Evolutionary conservation across 2,113 vertebrate species (phyloP), one percentile per base, ranked within the genome.

Genomic region (Malurus cyaneus): DNA sequence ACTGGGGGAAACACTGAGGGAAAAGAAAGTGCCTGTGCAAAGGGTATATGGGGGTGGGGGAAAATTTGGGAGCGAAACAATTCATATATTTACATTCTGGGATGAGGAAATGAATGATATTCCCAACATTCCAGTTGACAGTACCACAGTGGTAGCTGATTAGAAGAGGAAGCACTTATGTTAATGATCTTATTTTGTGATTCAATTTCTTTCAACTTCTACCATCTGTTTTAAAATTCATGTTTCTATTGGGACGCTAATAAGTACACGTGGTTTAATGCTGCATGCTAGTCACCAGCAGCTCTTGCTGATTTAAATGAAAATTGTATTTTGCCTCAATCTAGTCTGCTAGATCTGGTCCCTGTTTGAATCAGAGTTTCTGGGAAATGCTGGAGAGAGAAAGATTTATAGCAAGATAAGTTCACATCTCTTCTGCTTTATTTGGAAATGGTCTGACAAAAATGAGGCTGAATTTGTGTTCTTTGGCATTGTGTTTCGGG

Each of bases 101-200:
- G 31, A 91, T 79, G 57, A 87, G 73, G 86, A 95, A 95, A 81
- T 79, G 31, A 86, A 71, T 79, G 1, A 39, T 89, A 36, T 70
- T 84, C 47, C 41, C 80, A 87, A 32, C 73, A 71, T 46, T 61
- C 69, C 76, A 46, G 80, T 7, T 84, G 88, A 84, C 76, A 61
- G 61, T 60, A 86, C 82, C 83, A 94, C 73, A 94, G 96, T 91
- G 66, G 86, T 91, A 84, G 91, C 86, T 96, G 94, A 95, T 96
- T 92, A 96, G 69, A 74, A 91, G 86, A 92, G 96, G 94, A 97
- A 96, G 53, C 84, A 65, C 81, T 96, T 94, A 97, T 95, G 94
- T 74, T 92, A 92, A 94, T 92, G 67, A 47, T 61, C 36, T 64
- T 91, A 92, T 87, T 96, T 95, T 89, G 80, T 89, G 66, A 92